Evolutionary conservation across 2,113 vertebrate genomes (phyloP), one percentile per base, ranked within the genome.

Genomic region (Sander vitreus): DNA sequence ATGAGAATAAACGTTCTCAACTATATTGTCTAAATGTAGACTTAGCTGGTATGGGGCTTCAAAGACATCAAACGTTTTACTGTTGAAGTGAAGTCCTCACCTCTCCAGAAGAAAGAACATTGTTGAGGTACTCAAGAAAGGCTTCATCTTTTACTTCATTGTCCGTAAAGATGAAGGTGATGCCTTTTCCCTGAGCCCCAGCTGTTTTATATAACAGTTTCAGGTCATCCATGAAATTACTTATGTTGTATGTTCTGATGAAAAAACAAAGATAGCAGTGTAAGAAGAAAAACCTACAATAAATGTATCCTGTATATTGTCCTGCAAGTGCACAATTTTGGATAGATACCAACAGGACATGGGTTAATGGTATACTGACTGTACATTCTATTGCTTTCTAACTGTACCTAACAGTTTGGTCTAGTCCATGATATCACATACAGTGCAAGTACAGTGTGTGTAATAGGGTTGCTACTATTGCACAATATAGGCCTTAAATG

Each of bases 61-160:
- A 74, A 21, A 80, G 30, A 23, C 12, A 43, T 43, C 39, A 67
- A 19, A 14, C 0, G 5, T 63, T 74, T 50, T 12, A 50, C 0
- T 23, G n/a, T 51, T 45, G 3, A 71, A 73, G 15, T 25, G 16
- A 50, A 18, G 60, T 54, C 4, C 79, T 68, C 15, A 92, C 92
- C 93, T 96, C 96, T 60, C 96, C 96, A 57, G 96, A 97, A 60
- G 96, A 89, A 75, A 97, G 89, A 77, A 97, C 92, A 76, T 95
- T 97, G 92, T 97, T 96, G 86, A 97, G 91, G 54, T 96, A 96
- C 73, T 97, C 96, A 51, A 97, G 91, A 92, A 96, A 97, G 30
- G 94, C 94, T 81, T 96, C 96, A 10, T 96, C 95, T 85, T 95
- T 96, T 69, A 97, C 95, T 88, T 96, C 96, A 47, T 95, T 97